Percentiles rank a stretch among this genome's conserved stretches.
These are phyloP conservation scores for Byasa hedistus DNA, from an alignment of 2,888 invertebrate species.

Conservation along the genomic window DNA sequence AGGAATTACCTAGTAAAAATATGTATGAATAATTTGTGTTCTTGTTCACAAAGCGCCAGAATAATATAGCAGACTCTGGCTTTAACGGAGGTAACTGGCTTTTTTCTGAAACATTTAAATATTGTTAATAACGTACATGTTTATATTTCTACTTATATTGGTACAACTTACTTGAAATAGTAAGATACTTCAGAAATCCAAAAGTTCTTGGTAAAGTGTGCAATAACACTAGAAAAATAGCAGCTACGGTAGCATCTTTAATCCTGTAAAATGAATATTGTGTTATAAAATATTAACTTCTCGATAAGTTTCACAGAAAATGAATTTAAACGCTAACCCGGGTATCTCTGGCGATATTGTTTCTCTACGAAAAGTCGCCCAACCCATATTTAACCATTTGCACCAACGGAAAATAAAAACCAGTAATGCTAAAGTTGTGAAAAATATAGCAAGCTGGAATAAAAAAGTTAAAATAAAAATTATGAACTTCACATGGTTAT, in stretches of 20 bases:
- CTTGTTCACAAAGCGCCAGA: slow-evolving; percentile 61
- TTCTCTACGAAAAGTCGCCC: slow-evolving; percentile 39
- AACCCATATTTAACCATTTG: slow-evolving; percentile 43
- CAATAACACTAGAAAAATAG: slow-evolving; percentile 47
- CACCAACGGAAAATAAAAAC: slow-evolving; percentile 47
- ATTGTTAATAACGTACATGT: background rate
- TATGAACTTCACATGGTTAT: background rate
- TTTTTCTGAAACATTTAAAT: slow-evolving; percentile 46
- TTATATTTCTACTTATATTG: background rate
- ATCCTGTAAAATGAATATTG: slow-evolving; percentile 47
- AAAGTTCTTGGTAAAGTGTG: slow-evolving; percentile 50
- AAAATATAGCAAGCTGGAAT: slow-evolving; percentile 48
- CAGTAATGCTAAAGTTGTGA: slow-evolving; percentile 35
- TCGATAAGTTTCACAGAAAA: background rate
- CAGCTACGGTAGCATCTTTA: slow-evolving; percentile 52
- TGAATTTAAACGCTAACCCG: slow-evolving; percentile 34
- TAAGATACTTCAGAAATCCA: slow-evolving; percentile 39
- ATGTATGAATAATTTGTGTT: slow-evolving; percentile 60
- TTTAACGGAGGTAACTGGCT: slow-evolving; percentile 51
- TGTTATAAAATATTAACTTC: background rate
- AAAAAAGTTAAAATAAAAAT: background rate
- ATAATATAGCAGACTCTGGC: slow-evolving; percentile 56
- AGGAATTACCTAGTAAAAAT: slow-evolving; percentile 49
- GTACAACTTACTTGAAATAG: slow-evolving; percentile 48
- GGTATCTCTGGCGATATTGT: slow-evolving; percentile 35